These are phyloP conservation scores for Caranx melampygus DNA, from an alignment of 2,113 vertebrate species.

Conservation along the genomic window DNA sequence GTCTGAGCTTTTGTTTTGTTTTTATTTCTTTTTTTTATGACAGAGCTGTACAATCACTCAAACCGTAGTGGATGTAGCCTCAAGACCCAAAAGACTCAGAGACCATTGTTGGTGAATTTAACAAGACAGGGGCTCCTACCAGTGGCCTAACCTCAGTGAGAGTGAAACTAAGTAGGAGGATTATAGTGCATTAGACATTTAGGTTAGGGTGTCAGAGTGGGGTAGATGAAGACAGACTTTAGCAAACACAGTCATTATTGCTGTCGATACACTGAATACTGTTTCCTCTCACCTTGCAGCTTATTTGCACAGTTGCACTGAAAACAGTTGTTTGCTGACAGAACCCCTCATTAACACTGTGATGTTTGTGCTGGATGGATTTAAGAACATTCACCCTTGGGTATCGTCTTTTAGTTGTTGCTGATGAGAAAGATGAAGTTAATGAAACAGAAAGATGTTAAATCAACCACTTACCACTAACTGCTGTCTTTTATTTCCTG, in stretches of 20 bases:
- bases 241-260: too few relatives aligned
- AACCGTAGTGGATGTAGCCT: slow-evolving; percentile 1
- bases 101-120: slow-evolving; percentile 31
- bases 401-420: background rate
- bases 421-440: slow-evolving; percentile 8
- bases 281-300: background rate
- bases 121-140: slow-evolving; percentile 29
- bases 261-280: too few relatives aligned
- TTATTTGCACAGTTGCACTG: slow-evolving; percentile 17
- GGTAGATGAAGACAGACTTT: background rate
- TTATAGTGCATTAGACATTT: background rate
- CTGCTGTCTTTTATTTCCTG: slow-evolving; percentile 28
- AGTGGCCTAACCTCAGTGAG: background rate
- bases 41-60: slow-evolving; percentile 42
- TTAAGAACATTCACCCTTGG: background rate
- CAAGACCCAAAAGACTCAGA: slow-evolving; percentile 20
- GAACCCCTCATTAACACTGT: background rate
- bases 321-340: slow-evolving; percentile 13
- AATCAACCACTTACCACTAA: background rate
- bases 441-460: background rate
- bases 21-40: slow-evolving; percentile 32
- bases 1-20: background rate
- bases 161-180: background rate
- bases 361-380: background rate
- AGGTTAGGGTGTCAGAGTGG: too few relatives aligned